phyloP scores from a whole-genome alignment of 2,888 invertebrate genomes.

The Lasioglossum lativentre region DNA sequence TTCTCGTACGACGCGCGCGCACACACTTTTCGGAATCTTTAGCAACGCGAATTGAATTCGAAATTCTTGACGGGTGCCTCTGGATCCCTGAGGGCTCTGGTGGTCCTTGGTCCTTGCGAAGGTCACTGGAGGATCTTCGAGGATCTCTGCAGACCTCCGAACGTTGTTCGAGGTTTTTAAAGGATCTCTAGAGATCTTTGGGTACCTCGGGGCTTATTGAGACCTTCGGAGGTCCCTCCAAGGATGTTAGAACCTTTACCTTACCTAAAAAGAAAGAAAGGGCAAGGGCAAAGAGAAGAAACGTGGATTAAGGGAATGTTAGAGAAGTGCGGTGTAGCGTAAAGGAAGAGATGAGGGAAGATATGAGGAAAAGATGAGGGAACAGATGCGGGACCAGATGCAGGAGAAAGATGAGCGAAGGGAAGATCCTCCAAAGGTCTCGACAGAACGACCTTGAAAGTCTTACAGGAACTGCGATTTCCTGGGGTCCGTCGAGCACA shows the following conservation, averaged over 20 bases:
- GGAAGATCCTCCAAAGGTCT: background rate
- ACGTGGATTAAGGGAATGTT: background rate
- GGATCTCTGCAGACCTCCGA: background rate
- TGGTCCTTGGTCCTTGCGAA: background rate
- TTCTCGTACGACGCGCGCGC: too few relatives aligned
- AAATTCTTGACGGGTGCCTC: background rate
- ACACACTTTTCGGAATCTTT: background rate
- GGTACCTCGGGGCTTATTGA: constrained; percentile 4
- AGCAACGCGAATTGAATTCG: background rate
- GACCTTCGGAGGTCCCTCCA: constrained; percentile 5
- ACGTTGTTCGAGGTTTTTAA: background rate
- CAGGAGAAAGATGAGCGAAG: background rate
- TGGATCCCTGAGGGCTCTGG: background rate
- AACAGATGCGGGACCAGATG: background rate
- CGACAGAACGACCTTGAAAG: background rate
- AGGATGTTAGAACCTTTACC: background rate
- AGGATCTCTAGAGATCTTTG: background rate
- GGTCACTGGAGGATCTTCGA: background rate
- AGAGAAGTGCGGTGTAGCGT: background rate
- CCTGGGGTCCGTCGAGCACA: background rate
- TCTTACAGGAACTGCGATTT: background rate
- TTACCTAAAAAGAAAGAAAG: background rate
- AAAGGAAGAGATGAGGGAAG: background rate
- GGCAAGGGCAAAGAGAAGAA: background rate
- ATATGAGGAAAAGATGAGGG: background rate